phyloP scores from a whole-genome alignment of 2,113 vertebrate species.

The Rhinoderma darwinii region DNA sequence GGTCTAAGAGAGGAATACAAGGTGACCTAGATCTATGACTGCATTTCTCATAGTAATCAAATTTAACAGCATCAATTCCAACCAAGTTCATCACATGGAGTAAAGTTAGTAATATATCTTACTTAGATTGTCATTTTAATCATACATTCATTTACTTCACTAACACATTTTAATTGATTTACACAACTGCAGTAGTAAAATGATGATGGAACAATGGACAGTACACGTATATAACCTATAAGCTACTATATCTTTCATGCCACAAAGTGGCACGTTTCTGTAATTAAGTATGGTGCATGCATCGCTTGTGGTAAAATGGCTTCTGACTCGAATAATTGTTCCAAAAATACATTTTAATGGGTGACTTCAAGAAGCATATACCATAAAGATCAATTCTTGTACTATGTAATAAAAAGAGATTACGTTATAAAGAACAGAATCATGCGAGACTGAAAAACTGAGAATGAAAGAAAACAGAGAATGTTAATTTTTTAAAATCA shows the following conservation, averaged over 20 bases:
- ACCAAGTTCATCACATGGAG: slow-evolving; percentile 35
- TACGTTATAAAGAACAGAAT: not conserved
- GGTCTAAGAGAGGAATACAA: slow-evolving; percentile 22
- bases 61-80: slow-evolving; percentile 47
- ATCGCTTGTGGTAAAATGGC: not conserved
- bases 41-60: slow-evolving; percentile 39
- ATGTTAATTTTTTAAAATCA: no score
- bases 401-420: not conserved
- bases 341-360: slow-evolving; percentile 28
- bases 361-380: not conserved
- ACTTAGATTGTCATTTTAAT: slow-evolving; percentile 48
- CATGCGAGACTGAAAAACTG: not conserved
- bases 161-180: slow-evolving; percentile 51
- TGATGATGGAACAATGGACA: slow-evolving; percentile 11
- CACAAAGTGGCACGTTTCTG: not conserved
- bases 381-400: not conserved
- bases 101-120: slow-evolving; percentile 33
- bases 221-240: slow-evolving; percentile 20
- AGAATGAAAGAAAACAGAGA: no score
- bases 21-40: slow-evolving; percentile 50
- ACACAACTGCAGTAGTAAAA: slow-evolving; percentile 37
- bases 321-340: slow-evolving; percentile 31
- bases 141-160: slow-evolving; percentile 42
- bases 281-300: not conserved
- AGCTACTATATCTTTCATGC: not conserved